A percentile compares a stretch with the other conserved stretches of the same genome.
phyloP scores from a whole-genome alignment of 2,797 vertebrate genomes.

The Podarcis siculus region DNA sequence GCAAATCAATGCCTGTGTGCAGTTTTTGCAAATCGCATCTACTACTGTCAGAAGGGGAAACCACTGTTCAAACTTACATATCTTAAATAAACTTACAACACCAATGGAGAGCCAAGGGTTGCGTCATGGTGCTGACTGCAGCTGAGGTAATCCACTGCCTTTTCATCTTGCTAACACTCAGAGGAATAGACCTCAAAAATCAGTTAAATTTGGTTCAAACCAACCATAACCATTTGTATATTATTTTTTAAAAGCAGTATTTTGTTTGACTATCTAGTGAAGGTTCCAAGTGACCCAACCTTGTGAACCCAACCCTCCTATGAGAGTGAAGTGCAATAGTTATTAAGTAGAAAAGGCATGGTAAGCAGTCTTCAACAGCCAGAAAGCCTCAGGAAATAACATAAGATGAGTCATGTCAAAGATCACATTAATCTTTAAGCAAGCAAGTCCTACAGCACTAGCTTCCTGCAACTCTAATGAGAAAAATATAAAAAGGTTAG shows the following conservation, averaged over 20 bases:
- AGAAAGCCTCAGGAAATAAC: constrained; percentile 10
- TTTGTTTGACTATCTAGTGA: background rate
- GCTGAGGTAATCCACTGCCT: background rate
- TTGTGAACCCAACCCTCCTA: background rate
- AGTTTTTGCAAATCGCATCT: background rate
- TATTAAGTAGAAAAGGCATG: background rate
- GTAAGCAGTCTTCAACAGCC: background rate
- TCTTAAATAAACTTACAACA: background rate
- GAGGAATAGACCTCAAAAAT: background rate
- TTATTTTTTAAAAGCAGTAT: background rate
- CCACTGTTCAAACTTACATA: background rate
- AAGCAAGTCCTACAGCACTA: background rate
- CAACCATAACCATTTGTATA: background rate
- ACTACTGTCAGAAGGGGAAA: background rate
- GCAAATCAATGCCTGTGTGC: background rate
- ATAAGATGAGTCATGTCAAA: background rate
- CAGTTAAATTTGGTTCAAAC: background rate
- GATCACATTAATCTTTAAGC: background rate
- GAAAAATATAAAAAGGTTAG: background rate
- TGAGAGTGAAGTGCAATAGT: background rate
- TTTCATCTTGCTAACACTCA: background rate
- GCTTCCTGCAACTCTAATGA: background rate
- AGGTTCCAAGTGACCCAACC: background rate
- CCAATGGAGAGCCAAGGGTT: background rate
- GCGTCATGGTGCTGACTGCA: background rate